Base-by-base conservation (phyloP, 2,797 vertebrate genomes). In the Cossypha polioptera region DNA sequence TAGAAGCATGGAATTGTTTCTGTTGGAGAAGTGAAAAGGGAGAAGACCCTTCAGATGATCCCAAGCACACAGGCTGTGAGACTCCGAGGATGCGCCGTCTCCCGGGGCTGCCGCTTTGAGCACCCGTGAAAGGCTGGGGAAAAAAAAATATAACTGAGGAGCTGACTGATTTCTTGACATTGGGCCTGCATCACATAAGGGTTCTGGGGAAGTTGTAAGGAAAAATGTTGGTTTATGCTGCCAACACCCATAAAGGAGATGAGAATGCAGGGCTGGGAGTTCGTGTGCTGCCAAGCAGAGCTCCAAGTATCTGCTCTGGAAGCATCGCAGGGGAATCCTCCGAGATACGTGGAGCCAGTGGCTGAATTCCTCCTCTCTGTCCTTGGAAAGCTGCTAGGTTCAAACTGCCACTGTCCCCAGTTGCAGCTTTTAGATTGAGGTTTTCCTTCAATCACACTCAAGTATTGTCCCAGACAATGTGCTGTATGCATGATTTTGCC, bases 91-190 rank as follows among this genome's bases (percentile, higher is more conserved):
- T 13, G 42, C 2, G 0, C 13, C 7, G 4, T 19, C 80, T 94
- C 90, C 74, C 0, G 0, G 38, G 53, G 61, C 10, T 4, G 3
- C n/a, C 0, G 0, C 53, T 35, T n/a, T 3, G 35, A 61, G 31
- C 38, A 61, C 28, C 63, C 4, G 0, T 1, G 58, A 47, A 72
- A 81, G 22, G 31, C 0, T 28, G 77, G 58, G 31, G 1, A 5
- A 16, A 48, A 33, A 33, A 51, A 47, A 53, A 6, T 11, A 0
- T 1, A 26, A 54, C 26, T 3, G 36, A 42, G 59, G 66, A 67
- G 26, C 0, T 85, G 74, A 16, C 20, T 35, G 79, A 38, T 72
- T 54, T 68, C 54, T 72, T 69, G 78, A 25, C 33, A 16, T 28
- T 4, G 50, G 59, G 59, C 12, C 86, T 40, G 48, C 0, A 0